Conservation (phyloP, 1,140 invertebrate species). For the Zaprionus taronus region DNA sequence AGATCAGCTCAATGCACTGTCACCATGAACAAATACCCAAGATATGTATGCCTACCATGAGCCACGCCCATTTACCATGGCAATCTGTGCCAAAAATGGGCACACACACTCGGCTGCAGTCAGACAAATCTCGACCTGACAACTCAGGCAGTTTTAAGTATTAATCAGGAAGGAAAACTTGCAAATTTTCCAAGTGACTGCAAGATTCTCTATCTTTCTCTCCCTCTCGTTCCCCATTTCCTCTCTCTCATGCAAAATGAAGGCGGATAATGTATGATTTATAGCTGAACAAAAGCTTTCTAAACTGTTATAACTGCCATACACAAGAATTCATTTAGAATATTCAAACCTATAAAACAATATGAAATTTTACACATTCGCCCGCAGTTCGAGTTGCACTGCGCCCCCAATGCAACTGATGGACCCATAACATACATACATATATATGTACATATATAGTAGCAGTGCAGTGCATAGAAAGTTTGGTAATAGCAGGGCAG, state of each 20-base stretch:
- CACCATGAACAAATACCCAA: background rate
- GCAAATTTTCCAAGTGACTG: background rate
- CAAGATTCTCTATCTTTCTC: conserved; percentile 31
- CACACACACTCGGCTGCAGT: conserved; percentile 67
- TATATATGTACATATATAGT: background rate
- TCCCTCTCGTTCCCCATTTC: too few species aligned
- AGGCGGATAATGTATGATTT: background rate
- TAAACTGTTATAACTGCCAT: background rate
- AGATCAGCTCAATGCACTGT: conserved; percentile 7
- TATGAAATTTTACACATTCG: background rate
- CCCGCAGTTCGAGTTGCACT: background rate
- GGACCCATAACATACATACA: background rate
- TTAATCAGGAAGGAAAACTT: conserved; percentile 62
- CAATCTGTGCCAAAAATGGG: conserved; percentile 63
- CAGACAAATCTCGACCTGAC: conserved; percentile 75
- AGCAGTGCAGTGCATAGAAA: conserved; percentile 52
- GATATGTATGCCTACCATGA: background rate
- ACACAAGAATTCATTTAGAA: background rate
- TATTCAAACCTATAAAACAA: background rate
- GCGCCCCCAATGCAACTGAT: conserved; percentile 1
- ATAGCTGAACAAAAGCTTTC: background rate
- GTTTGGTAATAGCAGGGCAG: conserved; percentile 67
- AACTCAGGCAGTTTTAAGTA: conserved; percentile 76
- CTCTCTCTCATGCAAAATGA: background rate
- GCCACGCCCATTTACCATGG: conserved; percentile 61